These are phyloP conservation scores for Tenthredo amoena DNA, from an alignment of 2,888 invertebrate genomes.

Conservation along the genomic window DNA sequence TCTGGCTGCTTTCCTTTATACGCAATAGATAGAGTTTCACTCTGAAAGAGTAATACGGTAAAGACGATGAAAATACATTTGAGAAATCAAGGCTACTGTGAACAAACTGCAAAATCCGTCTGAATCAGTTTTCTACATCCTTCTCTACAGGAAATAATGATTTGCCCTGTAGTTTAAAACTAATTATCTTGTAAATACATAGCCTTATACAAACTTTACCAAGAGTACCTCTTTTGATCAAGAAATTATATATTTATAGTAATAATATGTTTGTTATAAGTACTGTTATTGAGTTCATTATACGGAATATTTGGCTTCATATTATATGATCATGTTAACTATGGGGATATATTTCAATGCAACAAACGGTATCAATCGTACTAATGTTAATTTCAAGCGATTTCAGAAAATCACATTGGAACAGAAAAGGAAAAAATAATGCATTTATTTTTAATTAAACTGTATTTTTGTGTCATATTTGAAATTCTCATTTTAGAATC, in stretches of 20 bases:
- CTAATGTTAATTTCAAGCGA: not conserved
- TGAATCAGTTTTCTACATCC: constrained; percentile 3
- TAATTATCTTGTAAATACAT: constrained; percentile 34
- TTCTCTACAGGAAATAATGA: not conserved
- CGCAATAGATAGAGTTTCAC: not conserved
- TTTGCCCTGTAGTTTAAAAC: not conserved
- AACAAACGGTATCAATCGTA: not conserved
- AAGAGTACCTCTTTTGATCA: constrained; percentile 4
- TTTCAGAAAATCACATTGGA: not conserved
- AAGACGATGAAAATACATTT: not conserved
- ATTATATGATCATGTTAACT: constrained; percentile 24
- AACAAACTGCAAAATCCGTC: not conserved
- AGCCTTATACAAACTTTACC: constrained; percentile 7
- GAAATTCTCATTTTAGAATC: not conserved
- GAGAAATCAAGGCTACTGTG: not conserved
- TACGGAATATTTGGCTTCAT: constrained; percentile 15
- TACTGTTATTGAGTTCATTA: constrained; percentile 46
- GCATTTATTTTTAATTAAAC: not conserved
- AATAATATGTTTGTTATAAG: constrained; percentile 27
- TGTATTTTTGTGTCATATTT: constrained; percentile 14
- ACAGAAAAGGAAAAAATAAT: not conserved
- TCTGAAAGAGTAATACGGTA: not conserved
- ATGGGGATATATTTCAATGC: not conserved
- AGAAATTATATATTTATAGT: constrained; percentile 35
- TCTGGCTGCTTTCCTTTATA: not conserved